Evolutionary conservation across 2,113 vertebrate species (phyloP).

Genomic region (Halichoerus grypus): DNA sequence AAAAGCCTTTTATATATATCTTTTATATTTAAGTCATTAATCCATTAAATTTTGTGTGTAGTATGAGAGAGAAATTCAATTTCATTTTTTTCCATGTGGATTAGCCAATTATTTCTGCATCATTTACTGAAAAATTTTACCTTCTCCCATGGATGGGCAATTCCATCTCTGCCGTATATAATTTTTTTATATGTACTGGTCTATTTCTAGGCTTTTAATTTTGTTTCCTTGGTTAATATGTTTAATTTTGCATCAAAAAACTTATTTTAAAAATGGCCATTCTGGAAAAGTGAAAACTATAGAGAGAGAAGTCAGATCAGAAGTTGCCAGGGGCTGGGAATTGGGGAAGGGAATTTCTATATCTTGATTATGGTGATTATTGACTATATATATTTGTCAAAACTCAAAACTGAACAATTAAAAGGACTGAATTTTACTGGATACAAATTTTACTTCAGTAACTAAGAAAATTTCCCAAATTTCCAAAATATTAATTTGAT

Average conservation of each 20-base stretch:
- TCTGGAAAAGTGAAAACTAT: neutral
- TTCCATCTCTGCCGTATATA: neutral
- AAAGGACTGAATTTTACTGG: neutral
- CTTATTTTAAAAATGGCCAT: neutral
- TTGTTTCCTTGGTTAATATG: neutral
- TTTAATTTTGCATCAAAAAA: neutral
- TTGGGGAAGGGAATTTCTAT: neutral
- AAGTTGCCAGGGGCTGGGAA: neutral
- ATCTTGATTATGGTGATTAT: neutral
- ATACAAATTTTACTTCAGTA: neutral
- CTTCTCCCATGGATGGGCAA: neutral
- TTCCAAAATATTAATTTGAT: neutral
- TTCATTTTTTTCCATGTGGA: constrained; percentile 6
- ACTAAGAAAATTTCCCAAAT: neutral
- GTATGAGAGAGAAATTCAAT: neutral
- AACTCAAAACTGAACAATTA: neutral
- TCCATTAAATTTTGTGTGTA: constrained; percentile 1
- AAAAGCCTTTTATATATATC: neutral
- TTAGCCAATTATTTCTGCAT: constrained; percentile 39
- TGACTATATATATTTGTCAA: neutral
- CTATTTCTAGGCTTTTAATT: neutral
- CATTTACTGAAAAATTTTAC: neutral
- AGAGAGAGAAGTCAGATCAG: neutral
- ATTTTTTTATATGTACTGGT: neutral
- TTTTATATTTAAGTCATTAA: neutral